A percentile compares a stretch with the other conserved stretches of the same genome.
Conservation (phyloP, 2,797 vertebrate genomes). For the Gobionotothen gibberifrons region DNA sequence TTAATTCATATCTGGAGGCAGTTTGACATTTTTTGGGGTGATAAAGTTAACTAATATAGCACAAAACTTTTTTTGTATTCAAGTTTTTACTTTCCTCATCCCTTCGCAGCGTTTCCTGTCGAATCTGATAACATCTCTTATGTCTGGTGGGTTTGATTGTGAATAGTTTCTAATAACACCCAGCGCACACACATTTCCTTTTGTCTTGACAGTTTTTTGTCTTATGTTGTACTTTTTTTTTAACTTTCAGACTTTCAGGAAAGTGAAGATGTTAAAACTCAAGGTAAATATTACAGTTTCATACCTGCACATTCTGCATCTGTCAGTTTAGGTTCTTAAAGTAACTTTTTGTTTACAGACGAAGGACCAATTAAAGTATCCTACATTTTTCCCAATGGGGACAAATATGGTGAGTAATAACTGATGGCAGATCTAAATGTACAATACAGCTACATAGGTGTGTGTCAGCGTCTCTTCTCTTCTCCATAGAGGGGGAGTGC, state of each 20-base stretch:
- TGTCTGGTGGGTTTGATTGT: constrained; percentile 68
- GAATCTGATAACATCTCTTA: constrained; percentile 49
- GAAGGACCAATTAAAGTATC: constrained; percentile 67
- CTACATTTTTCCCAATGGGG: constrained; percentile 86
- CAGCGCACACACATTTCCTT: constrained; percentile 1
- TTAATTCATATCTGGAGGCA: too few species aligned
- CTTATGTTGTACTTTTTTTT: constrained; percentile 8
- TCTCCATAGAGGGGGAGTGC: constrained; percentile 83
- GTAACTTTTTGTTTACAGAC: constrained; percentile 56
- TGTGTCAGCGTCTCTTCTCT: constrained; percentile 5
- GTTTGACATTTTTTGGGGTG: not conserved
- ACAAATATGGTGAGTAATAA: constrained; percentile 84
- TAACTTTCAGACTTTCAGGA: constrained; percentile 42
- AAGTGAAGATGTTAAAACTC: not conserved
- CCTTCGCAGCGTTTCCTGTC: constrained; percentile 16
- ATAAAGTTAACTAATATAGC: not conserved
- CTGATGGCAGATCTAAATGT: not conserved
- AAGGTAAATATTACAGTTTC: constrained; percentile 24
- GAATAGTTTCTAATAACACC: constrained; percentile 12
- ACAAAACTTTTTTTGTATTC: not conserved
- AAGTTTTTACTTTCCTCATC: constrained; percentile 15
- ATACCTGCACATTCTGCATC: not conserved
- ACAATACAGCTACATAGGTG: not conserved
- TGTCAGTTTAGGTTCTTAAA: not conserved
- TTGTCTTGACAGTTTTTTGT: not conserved